Conservation (phyloP, 2,113 vertebrate species). For the Phyllostomus hastatus region DNA sequence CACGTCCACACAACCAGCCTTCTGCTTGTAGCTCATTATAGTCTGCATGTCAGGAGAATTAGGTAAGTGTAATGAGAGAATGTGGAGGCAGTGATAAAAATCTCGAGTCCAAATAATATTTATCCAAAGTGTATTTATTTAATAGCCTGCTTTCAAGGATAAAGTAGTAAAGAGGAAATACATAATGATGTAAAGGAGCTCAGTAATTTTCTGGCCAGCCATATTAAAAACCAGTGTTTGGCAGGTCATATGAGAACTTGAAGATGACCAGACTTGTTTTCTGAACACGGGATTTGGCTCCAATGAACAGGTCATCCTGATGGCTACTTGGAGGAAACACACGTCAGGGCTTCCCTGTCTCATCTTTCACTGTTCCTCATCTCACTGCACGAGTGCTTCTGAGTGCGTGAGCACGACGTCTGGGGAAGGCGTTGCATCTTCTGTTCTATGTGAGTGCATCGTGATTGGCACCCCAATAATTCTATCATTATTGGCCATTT, state of each 20-base stretch:
- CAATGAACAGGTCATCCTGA: not conserved
- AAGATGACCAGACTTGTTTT: not conserved
- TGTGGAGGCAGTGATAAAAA: not conserved
- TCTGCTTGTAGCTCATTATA: not conserved
- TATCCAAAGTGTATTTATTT: conserved; percentile 31
- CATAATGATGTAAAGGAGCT: not conserved
- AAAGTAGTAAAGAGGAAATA: conserved; percentile 23
- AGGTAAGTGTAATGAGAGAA: not conserved
- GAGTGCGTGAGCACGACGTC: not conserved
- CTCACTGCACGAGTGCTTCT: not conserved
- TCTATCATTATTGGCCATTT: not conserved
- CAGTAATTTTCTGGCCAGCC: conserved; percentile 1
- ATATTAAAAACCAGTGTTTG: not conserved
- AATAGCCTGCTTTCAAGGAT: not conserved
- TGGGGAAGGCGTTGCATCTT: not conserved
- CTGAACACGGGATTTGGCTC: not conserved
- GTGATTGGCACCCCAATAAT: not conserved
- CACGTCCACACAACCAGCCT: not conserved
- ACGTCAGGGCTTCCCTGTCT: not conserved
- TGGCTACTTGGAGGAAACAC: not conserved
- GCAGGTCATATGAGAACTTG: not conserved
- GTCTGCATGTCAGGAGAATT: not conserved
- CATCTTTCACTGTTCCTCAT: not conserved
- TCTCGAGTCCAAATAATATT: conserved; percentile 4
- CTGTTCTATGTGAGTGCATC: not conserved